Conservation (phyloP, 1,140 invertebrate genomes). For the Pseudomyrmex sp. region DNA sequence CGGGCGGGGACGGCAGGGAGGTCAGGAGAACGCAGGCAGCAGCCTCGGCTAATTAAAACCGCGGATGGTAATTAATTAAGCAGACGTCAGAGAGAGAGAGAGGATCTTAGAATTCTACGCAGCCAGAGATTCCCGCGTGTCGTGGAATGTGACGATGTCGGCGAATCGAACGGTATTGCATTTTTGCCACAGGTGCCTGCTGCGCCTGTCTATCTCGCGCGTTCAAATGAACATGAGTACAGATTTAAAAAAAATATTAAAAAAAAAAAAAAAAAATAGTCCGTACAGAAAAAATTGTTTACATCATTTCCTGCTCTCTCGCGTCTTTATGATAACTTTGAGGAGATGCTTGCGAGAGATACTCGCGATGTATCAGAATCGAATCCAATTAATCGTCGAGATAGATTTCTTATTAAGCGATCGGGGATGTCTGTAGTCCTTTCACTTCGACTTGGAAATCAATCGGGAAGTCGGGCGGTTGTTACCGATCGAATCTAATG, state of each 20-base stretch:
- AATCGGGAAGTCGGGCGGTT: slow-evolving; percentile 19
- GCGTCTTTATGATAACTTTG: slow-evolving; percentile 37
- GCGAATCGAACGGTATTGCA: slow-evolving; percentile 65
- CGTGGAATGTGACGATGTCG: slow-evolving; percentile 56
- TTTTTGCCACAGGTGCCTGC: slow-evolving; percentile 21
- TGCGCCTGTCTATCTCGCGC: not conserved
- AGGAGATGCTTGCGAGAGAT: slow-evolving; percentile 10
- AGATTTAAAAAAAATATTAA: no score
- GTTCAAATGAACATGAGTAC: slow-evolving; percentile 11
- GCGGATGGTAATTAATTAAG: slow-evolving; percentile 86
- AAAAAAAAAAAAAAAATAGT: no score
- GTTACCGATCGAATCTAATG: slow-evolving; percentile 45
- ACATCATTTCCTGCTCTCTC: slow-evolving; percentile 45
- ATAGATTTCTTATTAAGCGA: slow-evolving; percentile 46
- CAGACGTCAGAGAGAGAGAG: slow-evolving; percentile 81
- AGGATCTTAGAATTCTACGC: slow-evolving; percentile 82
- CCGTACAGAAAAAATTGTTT: slow-evolving; percentile 50
- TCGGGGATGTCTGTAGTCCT: slow-evolving; percentile 18
- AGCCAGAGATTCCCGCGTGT: slow-evolving; percentile 80
- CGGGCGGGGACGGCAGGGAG: slow-evolving; percentile 34
- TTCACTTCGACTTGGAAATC: slow-evolving; percentile 47
- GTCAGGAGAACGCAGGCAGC: slow-evolving; percentile 67
- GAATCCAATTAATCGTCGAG: slow-evolving; percentile 57
- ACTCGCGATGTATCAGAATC: slow-evolving; percentile 22
- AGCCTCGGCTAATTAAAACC: slow-evolving; percentile 84